These are phyloP conservation scores for Megalops cyprinoides DNA, from an alignment of 2,797 vertebrate species.

Conservation along the genomic window DNA sequence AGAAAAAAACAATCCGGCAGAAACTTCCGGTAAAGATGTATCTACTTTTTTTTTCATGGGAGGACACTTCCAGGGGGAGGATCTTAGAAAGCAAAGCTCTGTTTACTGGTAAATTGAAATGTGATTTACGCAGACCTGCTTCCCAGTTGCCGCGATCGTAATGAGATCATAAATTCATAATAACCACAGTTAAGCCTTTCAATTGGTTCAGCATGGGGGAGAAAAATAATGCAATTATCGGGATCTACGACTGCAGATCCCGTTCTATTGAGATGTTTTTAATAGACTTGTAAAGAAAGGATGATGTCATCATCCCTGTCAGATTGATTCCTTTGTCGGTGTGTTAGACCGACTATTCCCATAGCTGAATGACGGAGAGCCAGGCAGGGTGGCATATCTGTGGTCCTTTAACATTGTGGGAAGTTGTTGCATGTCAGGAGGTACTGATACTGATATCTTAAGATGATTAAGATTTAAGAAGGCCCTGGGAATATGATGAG, in stretches of 20 bases:
- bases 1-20: neutral
- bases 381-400: neutral
- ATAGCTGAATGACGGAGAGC: neutral
- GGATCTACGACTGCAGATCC: constrained; percentile 1
- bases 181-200: constrained; percentile 27
- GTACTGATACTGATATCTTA: neutral
- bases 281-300: neutral
- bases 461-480: too few relatives aligned
- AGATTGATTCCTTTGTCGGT: neutral
- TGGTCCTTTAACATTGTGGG: neutral
- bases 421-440: neutral
- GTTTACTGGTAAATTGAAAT: neutral
- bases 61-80: neutral
- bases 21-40: neutral
- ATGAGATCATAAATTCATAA: constrained; percentile 34
- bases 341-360: neutral
- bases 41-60: neutral
- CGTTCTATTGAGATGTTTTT: constrained; percentile 13
- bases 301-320: neutral
- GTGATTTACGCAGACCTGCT: constrained; percentile 18
- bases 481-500: neutral
- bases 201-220: constrained; percentile 1
- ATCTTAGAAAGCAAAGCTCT: neutral
- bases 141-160: constrained; percentile 14
- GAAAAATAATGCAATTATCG: constrained; percentile 25